A percentile compares a stretch with the other conserved stretches of the same genome.
These are phyloP conservation scores for Heliocidaris erythrogramma DNA, from an alignment of 35 echinoderm and acorn worm genomes.

Conservation along the genomic window DNA sequence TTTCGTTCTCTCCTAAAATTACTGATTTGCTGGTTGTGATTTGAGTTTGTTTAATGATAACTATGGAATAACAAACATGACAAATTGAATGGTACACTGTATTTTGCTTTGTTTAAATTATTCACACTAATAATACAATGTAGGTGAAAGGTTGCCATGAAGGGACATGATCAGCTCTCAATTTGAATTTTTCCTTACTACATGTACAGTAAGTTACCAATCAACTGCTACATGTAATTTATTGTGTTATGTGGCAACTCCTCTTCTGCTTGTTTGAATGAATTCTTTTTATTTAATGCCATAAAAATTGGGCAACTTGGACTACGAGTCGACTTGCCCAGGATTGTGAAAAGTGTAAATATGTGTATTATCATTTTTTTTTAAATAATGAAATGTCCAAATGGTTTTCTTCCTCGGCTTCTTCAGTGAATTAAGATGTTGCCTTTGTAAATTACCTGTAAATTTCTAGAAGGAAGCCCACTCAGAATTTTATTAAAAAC, in stretches of 20 bases:
- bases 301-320: not conserved
- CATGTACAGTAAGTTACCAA: not conserved
- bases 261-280: not conserved
- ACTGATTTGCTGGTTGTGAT: not conserved
- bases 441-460: slow-evolving; percentile 37
- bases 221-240: not conserved
- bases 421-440: not conserved
- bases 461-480: slow-evolving; percentile 29
- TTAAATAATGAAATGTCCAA: not conserved
- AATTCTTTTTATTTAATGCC: not conserved
- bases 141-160: not conserved
- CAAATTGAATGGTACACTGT: not conserved
- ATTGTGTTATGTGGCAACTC: not conserved
- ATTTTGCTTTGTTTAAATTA: not conserved
- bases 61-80: not conserved
- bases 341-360: slow-evolving; percentile 6
- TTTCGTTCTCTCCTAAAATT: not conserved
- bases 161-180: not conserved
- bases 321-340: not conserved
- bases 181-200: not conserved
- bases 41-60: not conserved
- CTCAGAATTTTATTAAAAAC: slow-evolving; percentile 52
- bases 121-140: not conserved
- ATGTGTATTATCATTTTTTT: not conserved
- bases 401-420: not conserved